These are phyloP conservation scores for Troides oblongomaculatus DNA, from an alignment of 2,888 invertebrate genomes.

Conservation along the genomic window DNA sequence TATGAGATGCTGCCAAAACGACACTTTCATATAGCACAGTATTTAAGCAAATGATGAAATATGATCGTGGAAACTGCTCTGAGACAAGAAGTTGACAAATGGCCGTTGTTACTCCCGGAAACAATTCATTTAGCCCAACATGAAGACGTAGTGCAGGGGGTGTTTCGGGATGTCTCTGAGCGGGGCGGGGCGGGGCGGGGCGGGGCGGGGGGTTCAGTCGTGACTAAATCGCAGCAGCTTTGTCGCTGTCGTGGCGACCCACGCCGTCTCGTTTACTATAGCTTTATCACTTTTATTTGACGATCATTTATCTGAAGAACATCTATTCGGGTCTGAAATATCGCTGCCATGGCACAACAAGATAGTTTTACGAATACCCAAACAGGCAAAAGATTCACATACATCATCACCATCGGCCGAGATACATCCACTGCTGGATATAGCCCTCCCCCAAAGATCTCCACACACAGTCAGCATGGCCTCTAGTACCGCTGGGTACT, in stretches of 20 bases:
- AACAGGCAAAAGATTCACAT: no score
- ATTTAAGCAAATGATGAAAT: slow-evolving; percentile 9
- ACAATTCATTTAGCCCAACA: slow-evolving; percentile 23
- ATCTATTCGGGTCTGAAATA: slow-evolving; percentile 13
- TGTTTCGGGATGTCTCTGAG: background rate
- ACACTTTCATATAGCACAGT: background rate
- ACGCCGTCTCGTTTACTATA: slow-evolving; percentile 16
- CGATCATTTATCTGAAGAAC: slow-evolving; percentile 19
- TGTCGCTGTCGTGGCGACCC: slow-evolving; percentile 19
- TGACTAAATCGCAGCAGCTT: slow-evolving; percentile 25
- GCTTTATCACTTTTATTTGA: slow-evolving; percentile 28
- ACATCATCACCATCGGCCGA: no score
- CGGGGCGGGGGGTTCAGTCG: background rate
- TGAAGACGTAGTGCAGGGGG: slow-evolving; percentile 22
- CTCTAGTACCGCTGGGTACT: no score
- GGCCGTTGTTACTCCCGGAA: slow-evolving; percentile 19
- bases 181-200: no score
- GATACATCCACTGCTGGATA: no score
- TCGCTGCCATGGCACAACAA: background rate
- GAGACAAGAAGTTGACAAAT: slow-evolving; percentile 21
- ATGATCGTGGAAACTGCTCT: slow-evolving; percentile 7
- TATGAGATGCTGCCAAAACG: no score
- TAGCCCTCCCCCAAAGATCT: no score
- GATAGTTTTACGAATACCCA: no score
- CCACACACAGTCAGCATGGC: no score